Evolutionary conservation across 1,140 invertebrate species (phyloP), one percentile per base, ranked within the genome.

Genomic region (Galendromus occidentalis): DNA sequence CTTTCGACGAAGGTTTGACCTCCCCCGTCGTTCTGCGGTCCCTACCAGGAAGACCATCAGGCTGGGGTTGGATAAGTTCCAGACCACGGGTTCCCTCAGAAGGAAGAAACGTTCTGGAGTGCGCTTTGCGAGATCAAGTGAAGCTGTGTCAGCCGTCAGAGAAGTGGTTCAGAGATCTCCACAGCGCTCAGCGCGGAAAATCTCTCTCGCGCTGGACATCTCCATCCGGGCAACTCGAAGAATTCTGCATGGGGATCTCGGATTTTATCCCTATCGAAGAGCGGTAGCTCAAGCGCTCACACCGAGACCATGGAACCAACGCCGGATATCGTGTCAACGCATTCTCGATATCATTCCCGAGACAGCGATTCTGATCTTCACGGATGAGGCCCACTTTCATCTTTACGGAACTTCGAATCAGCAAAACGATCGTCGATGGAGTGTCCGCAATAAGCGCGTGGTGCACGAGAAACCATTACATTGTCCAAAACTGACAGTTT

Each of bases 161-260:
- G 55, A 68, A 28, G 59, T 42, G 41, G 59, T 68, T 64, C 44
- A 7, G 44, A 30, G 64, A 42, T 65, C 20, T 65, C 41, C 67
- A 65, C 47, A 30, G 55, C 65, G 41, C 65, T 68, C 67, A 67
- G 67, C 65, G 67, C 64, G 42, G 25, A 44, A 25, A 20, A 30
- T 55, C 51, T 47, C 41, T 28, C 63, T 65, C 41, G 45, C 67
- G 59, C 65, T 68, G 2, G 29, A 64, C 59, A 67, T 68, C 65
- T 67, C 44, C 18, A 66, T 22, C 25, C 64, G 51, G 28, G 67
- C 66, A 42, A 44, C 67, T 29, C 66, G 65, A 29, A 14, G 64
- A 51, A 59, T 59, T 44, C 44, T 66, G 42, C 44, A 47, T 2
- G 63, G 59, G 42, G 47, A 68, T 63, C 20, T 68, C 29, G 20